phyloP scores from a whole-genome alignment of 2,113 vertebrate species.

The Sorex araneus region DNA sequence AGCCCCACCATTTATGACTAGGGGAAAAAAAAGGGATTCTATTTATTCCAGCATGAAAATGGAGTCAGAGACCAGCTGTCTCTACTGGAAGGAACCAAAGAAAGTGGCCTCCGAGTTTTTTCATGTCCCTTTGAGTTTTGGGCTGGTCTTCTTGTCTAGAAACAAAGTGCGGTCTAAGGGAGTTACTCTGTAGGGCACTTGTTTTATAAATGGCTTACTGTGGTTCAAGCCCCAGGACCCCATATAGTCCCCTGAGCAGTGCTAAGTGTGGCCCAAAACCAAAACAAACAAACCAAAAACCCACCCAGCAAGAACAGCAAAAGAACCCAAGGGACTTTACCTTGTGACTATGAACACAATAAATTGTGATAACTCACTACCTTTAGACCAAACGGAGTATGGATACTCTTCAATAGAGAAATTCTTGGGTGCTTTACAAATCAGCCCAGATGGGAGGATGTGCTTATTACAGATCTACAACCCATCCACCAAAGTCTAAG shows the following conservation, averaged over 20 bases:
- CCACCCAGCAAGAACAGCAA: too few relatives aligned
- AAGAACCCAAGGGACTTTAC: neutral
- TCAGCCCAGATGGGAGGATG: slow-evolving; percentile 14
- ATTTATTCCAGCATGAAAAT: neutral
- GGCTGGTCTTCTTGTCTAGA: slow-evolving; percentile 1
- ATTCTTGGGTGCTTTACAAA: slow-evolving; percentile 43
- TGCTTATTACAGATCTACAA: neutral
- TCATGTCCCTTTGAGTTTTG: slow-evolving; percentile 35
- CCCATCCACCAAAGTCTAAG: neutral
- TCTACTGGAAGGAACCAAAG: slow-evolving; percentile 13
- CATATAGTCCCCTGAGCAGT: too few relatives aligned
- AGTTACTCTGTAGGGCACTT: neutral
- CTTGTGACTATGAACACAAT: neutral
- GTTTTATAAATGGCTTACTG: too few relatives aligned
- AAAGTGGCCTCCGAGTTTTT: slow-evolving; percentile 29
- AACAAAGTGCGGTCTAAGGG: neutral
- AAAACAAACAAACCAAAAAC: too few relatives aligned
- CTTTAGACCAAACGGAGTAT: neutral
- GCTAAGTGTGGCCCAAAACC: too few relatives aligned
- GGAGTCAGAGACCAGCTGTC: neutral
- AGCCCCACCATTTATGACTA: neutral
- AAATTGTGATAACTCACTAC: neutral
- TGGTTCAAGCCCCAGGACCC: too few relatives aligned
- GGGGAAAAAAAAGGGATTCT: neutral
- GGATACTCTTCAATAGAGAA: neutral